These are phyloP conservation scores for Anaspis maculata DNA, from an alignment of 2,888 invertebrate species.

Conservation along the genomic window DNA sequence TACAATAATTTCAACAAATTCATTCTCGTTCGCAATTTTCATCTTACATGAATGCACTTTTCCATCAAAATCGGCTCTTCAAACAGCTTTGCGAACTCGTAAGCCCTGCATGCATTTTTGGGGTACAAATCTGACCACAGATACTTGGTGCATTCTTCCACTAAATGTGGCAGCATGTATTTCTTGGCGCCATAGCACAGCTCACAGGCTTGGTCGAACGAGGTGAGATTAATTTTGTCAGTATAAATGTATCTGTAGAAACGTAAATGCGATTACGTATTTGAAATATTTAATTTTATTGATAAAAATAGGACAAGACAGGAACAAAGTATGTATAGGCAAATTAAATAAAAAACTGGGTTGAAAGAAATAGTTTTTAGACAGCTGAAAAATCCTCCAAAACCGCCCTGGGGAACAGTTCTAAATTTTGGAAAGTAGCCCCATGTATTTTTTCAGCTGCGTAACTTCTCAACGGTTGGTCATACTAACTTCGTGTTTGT, in stretches of 20 bases:
- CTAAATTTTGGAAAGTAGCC: too few relatives aligned
- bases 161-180: constrained; percentile 76
- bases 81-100: constrained; percentile 78
- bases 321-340: too few relatives aligned
- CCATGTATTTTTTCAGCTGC: too few relatives aligned
- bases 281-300: background rate
- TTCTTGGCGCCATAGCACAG: constrained; percentile 83
- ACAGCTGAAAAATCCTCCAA: too few relatives aligned
- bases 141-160: constrained; percentile 74
- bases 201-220: constrained; percentile 81
- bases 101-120: constrained; percentile 75
- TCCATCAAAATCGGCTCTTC: constrained; percentile 75
- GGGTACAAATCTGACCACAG: constrained; percentile 75
- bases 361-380: too few relatives aligned
- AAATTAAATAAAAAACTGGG: too few relatives aligned
- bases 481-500: too few relatives aligned
- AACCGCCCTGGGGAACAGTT: too few relatives aligned
- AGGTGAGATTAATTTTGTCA: constrained; percentile 68
- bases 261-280: constrained; percentile 13
- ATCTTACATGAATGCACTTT: constrained; percentile 63
- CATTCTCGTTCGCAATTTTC: background rate
- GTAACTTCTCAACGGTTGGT: too few relatives aligned
- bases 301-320: too few relatives aligned
- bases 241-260: constrained; percentile 74
- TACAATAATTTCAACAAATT: background rate